Percentiles rank a stretch among this genome's conserved stretches.
Conservation (phyloP, 2,113 vertebrate species). For the Oreotrochilus melanogaster region DNA sequence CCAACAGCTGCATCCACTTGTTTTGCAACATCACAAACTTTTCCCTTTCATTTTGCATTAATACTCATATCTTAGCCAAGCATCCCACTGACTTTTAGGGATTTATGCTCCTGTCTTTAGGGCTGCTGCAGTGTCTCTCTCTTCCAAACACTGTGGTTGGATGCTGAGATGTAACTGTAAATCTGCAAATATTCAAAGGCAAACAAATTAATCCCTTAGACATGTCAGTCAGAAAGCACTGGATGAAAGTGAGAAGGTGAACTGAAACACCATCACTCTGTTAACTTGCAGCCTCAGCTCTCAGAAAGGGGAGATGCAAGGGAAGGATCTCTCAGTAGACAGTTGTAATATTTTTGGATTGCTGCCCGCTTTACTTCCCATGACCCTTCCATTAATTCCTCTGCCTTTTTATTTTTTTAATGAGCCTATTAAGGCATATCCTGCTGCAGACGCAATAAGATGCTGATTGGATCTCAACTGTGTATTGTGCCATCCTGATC, state of each 20-base stretch:
- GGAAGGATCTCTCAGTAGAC: slow-evolving; percentile 1
- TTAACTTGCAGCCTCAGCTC: slow-evolving; percentile 24
- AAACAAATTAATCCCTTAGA: neutral
- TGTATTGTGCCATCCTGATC: slow-evolving; percentile 74
- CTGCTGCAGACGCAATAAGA: slow-evolving; percentile 18
- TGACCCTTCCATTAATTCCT: slow-evolving; percentile 66
- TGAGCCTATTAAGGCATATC: slow-evolving; percentile 65
- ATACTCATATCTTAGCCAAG: neutral
- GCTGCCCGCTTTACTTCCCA: slow-evolving; percentile 50
- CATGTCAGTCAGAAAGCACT: neutral
- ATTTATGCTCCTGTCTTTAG: neutral
- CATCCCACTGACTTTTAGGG: neutral
- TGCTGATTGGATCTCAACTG: slow-evolving; percentile 72
- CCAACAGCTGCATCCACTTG: neutral
- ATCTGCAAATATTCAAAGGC: slow-evolving; percentile 27
- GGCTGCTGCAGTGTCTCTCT: neutral
- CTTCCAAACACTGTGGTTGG: neutral
- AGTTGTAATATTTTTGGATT: slow-evolving; percentile 44
- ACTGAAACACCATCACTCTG: neutral
- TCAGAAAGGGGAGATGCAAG: neutral
- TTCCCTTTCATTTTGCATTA: neutral
- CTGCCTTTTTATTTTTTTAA: slow-evolving; percentile 71
- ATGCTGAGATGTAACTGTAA: neutral
- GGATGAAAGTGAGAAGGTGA: neutral
- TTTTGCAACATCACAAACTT: neutral